phyloP scores from a whole-genome alignment of 2,113 vertebrate species.

The Melanotaenia duboulayi region DNA sequence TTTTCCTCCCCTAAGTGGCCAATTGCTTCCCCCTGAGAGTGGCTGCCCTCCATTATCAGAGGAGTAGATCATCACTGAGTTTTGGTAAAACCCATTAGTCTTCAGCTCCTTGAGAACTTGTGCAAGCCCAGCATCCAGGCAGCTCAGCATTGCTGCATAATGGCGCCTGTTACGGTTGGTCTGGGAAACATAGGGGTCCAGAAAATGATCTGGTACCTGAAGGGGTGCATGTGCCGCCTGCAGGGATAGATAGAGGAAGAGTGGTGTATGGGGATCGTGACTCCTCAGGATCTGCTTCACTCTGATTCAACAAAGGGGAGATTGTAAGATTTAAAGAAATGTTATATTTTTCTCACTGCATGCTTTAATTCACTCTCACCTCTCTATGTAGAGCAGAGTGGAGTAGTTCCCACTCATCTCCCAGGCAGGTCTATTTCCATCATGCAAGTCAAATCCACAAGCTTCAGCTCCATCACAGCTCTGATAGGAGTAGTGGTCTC shows the following conservation, averaged over 20 bases:
- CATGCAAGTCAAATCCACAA: conserved; percentile 94
- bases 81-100: conserved; percentile 86
- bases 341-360: background rate
- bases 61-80: conserved; percentile 91
- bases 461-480: conserved; percentile 93
- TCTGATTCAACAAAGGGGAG: conserved; percentile 58
- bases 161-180: conserved; percentile 86
- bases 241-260: conserved; percentile 92
- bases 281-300: conserved; percentile 88
- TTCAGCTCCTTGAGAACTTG: conserved; percentile 88
- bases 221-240: conserved; percentile 91
- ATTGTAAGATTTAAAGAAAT: background rate
- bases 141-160: conserved; percentile 93
- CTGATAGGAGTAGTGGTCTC: conserved; percentile 93
- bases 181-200: conserved; percentile 86
- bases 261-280: conserved; percentile 84
- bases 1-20: conserved; percentile 94
- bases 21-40: conserved; percentile 91
- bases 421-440: conserved; percentile 91
- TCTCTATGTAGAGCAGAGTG: conserved; percentile 91
- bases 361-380: conserved; percentile 51
- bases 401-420: conserved; percentile 91
- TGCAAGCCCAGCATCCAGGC: conserved; percentile 88
- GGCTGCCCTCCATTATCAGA: conserved; percentile 94
- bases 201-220: conserved; percentile 88